A percentile compares a stretch with the other conserved stretches of the same genome.
phyloP scores from a whole-genome alignment of 1,140 invertebrate species.

The Conus ventricosus region DNA sequence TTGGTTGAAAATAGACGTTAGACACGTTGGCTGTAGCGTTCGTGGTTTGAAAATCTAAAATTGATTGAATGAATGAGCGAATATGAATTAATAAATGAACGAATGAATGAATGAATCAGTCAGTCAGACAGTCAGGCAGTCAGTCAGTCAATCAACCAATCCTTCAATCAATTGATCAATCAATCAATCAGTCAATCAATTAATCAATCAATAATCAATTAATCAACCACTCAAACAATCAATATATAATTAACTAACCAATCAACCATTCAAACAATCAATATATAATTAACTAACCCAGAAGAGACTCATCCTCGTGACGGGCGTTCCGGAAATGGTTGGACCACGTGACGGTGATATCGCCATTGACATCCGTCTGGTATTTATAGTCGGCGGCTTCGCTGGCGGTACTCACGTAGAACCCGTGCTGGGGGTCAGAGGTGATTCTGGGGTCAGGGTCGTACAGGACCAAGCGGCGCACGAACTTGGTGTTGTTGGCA shows the following conservation, averaged over 20 bases:
- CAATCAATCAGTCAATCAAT: too few species aligned
- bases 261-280: background rate
- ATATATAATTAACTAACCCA: constrained; percentile 26
- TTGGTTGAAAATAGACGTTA: too few species aligned
- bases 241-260: background rate
- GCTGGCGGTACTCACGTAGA: constrained; percentile 32
- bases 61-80: too few species aligned
- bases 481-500: constrained; percentile 56
- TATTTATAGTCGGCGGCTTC: constrained; percentile 30
- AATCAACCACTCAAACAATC: background rate
- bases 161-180: too few species aligned
- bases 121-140: too few species aligned
- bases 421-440: constrained; percentile 19
- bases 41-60: too few species aligned
- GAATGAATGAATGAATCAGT: too few species aligned
- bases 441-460: constrained; percentile 45
- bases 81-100: too few species aligned
- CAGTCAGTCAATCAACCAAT: too few species aligned
- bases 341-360: constrained; percentile 41
- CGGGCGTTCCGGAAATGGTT: constrained; percentile 46
- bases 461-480: constrained; percentile 46
- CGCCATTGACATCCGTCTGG: constrained; percentile 16
- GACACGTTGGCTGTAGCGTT: too few species aligned
- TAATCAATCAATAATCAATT: background rate
- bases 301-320: constrained; percentile 44